phyloP scores from a whole-genome alignment of 2,888 invertebrate species.

The Mesoligia furuncula region DNA sequence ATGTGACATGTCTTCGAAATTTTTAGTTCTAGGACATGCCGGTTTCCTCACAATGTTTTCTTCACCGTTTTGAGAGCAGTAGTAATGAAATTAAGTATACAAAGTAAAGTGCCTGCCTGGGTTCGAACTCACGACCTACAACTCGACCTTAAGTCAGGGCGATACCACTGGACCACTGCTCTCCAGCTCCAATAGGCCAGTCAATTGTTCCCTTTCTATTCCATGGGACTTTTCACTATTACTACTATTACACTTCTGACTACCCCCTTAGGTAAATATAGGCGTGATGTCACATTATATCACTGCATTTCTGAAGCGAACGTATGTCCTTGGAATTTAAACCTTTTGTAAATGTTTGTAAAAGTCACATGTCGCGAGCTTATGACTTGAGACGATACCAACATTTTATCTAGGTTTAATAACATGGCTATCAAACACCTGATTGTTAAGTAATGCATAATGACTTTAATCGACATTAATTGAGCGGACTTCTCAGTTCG shows the following conservation, averaged over 20 bases:
- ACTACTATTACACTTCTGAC: neutral
- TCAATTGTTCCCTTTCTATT: neutral
- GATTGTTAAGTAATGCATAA: neutral
- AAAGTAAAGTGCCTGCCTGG: no score
- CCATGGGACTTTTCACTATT: neutral
- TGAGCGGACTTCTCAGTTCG: neutral
- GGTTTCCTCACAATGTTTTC: no score
- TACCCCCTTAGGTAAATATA: neutral
- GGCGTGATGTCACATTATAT: neutral
- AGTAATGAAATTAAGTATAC: no score
- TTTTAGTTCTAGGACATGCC: no score
- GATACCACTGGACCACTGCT: no score
- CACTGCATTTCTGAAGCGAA: neutral
- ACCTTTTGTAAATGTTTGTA: conserved; percentile 7
- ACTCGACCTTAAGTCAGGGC: no score
- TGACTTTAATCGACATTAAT: neutral
- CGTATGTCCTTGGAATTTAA: conserved; percentile 5
- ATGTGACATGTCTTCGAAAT: no score
- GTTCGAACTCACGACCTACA: no score
- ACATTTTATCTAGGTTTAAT: conserved; percentile 13
- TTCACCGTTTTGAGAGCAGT: no score
- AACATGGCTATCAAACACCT: neutral
- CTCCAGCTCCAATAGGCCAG: neutral
- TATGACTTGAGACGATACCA: neutral
- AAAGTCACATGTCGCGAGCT: conserved; percentile 1